A percentile compares a stretch with the other conserved stretches of the same genome.
Conservation (phyloP, 2,113 vertebrate genomes). For the Lichenostomus cassidix region DNA sequence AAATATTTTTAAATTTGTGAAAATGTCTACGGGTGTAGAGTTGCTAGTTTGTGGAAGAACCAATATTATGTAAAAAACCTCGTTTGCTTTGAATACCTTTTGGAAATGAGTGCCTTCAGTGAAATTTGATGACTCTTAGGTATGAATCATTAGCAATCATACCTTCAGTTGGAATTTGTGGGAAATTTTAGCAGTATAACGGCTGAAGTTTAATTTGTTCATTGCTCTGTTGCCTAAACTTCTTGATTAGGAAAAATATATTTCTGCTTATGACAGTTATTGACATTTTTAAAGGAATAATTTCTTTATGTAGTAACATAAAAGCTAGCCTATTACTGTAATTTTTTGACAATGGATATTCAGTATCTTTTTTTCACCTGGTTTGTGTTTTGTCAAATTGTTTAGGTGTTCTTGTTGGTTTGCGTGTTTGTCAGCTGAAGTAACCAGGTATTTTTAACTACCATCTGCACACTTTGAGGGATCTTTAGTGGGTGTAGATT, state of each 20-base stretch:
- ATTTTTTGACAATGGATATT: neutral
- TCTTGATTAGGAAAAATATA: neutral
- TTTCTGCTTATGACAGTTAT: neutral
- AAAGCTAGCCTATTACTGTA: neutral
- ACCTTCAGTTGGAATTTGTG: neutral
- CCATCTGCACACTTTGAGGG: neutral
- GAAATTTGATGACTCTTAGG: neutral
- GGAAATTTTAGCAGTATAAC: neutral
- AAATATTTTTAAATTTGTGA: neutral
- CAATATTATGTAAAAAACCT: neutral
- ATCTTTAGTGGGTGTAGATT: neutral
- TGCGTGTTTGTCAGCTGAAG: constrained; percentile 37
- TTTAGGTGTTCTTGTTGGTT: constrained; percentile 48
- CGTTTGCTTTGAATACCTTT: neutral
- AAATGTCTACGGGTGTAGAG: neutral
- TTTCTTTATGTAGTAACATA: neutral
- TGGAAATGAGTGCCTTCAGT: neutral
- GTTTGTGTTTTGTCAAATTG: constrained; percentile 26
- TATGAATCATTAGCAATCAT: neutral
- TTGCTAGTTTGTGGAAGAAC: neutral
- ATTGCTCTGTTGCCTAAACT: neutral
- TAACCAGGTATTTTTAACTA: neutral
- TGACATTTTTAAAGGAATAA: neutral
- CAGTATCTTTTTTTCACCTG: neutral
- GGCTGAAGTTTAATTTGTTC: neutral